Evolutionary conservation across 1,140 invertebrate species (phyloP).

Genomic region (Octopus sinensis): DNA sequence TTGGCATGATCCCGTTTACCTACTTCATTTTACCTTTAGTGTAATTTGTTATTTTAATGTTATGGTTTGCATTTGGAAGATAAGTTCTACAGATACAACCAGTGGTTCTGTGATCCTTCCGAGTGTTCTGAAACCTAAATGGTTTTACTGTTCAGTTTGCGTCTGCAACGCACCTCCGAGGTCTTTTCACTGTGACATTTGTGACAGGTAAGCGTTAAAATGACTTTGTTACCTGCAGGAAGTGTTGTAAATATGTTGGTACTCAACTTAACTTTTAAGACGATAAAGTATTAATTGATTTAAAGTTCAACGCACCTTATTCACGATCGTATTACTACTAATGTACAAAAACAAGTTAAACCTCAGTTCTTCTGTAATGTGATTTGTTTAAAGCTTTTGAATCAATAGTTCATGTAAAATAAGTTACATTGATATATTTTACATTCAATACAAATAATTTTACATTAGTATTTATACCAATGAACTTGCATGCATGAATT

Average conservation of each 20-base stretch:
- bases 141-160: slow-evolving; percentile 45
- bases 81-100: slow-evolving; percentile 33
- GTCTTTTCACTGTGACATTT: slow-evolving; percentile 67
- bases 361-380: neutral
- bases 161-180: slow-evolving; percentile 45
- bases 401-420: too few species aligned
- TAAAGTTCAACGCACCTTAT: neutral
- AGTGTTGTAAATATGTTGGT: neutral
- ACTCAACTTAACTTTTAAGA: neutral
- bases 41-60: slow-evolving; percentile 36
- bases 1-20: neutral
- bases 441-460: too few species aligned
- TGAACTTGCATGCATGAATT: too few species aligned
- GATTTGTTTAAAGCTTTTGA: neutral
- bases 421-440: too few species aligned
- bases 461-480: too few species aligned
- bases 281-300: neutral
- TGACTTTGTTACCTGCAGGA: slow-evolving; percentile 57
- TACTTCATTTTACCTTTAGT: slow-evolving; percentile 28
- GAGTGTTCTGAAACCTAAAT: slow-evolving; percentile 33
- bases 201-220: slow-evolving; percentile 56
- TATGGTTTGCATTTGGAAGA: slow-evolving; percentile 33
- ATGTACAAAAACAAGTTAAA: neutral
- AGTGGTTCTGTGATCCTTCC: slow-evolving; percentile 35
- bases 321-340: neutral